Evolutionary conservation across 2,888 invertebrate genomes (phyloP).

Genomic region (Catonia carolina): DNA sequence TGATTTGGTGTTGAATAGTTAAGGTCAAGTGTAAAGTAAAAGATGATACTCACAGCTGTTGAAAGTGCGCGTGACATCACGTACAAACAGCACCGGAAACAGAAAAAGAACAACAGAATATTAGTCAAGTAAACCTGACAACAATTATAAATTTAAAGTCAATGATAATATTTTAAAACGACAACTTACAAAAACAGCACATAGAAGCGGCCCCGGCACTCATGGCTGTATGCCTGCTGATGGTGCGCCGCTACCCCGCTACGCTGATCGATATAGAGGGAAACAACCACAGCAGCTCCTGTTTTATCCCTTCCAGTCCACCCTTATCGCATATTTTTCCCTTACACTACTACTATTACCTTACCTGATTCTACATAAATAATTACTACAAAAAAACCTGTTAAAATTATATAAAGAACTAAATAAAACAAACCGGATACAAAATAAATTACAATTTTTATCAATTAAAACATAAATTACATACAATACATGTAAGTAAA

Average conservation of each 20-base stretch:
- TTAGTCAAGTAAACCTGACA: not conserved
- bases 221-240: not conserved
- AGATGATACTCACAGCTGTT: constrained; percentile 9
- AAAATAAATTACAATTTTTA: no score
- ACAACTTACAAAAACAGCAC: constrained; percentile 6
- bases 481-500: no score
- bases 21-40: no score
- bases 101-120: not conserved
- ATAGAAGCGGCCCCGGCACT: constrained; percentile 9
- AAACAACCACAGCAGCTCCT: not conserved
- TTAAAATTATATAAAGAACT: no score
- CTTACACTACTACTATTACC: not conserved
- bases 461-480: no score
- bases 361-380: not conserved
- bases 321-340: not conserved
- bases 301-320: not conserved
- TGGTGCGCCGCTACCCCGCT: no score
- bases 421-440: no score
- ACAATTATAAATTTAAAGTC: not conserved
- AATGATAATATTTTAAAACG: not conserved
- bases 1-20: no score
- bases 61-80: not conserved
- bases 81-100: not conserved
- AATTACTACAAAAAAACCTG: no score
- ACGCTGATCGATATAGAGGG: constrained; percentile 2